A percentile compares a stretch with the other conserved stretches of the same genome.
Conservation (phyloP, 1,140 invertebrate genomes). For the Drosophila carrolli region DNA sequence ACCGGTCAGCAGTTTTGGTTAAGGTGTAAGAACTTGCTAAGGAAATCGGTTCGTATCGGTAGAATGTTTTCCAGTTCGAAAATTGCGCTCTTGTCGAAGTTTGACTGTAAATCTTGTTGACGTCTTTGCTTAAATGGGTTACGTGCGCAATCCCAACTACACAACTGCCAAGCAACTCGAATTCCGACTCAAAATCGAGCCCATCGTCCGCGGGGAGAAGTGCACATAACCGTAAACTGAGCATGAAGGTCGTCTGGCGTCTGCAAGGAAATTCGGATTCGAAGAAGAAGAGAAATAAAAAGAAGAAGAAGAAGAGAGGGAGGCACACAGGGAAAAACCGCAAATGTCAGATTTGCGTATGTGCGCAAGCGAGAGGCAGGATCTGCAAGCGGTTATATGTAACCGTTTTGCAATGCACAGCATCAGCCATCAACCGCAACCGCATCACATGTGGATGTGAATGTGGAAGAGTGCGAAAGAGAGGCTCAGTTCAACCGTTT, state of each 20-base stretch:
- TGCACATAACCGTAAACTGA: conserved; percentile 68
- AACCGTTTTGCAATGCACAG: conserved; percentile 64
- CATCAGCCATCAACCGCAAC: conserved; percentile 41
- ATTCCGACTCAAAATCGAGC: conserved; percentile 13
- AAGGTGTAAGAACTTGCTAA: no score
- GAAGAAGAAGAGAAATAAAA: conserved; percentile 18
- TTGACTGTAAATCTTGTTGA: conserved; percentile 6
- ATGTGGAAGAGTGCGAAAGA: conserved; percentile 5
- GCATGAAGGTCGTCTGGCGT: conserved; percentile 72
- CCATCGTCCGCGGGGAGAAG: conserved; percentile 31
- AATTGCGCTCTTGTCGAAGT: background rate
- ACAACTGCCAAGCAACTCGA: conserved; percentile 7
- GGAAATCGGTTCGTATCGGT: background rate
- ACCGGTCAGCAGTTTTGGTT: no score
- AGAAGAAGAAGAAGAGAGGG: conserved; percentile 19
- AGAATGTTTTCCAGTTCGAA: no score
- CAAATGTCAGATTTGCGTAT: conserved; percentile 46
- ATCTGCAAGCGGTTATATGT: conserved; percentile 43
- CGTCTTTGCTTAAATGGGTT: conserved; percentile 37
- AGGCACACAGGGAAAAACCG: conserved; percentile 11
- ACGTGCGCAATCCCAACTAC: conserved; percentile 53
- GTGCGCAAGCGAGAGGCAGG: conserved; percentile 21
- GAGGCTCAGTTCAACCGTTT: conserved; percentile 14
- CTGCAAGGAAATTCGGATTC: conserved; percentile 55
- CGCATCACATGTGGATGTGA: conserved; percentile 14